phyloP scores from a whole-genome alignment of 1,140 invertebrate species.

The Ostrea denselamellosa region DNA sequence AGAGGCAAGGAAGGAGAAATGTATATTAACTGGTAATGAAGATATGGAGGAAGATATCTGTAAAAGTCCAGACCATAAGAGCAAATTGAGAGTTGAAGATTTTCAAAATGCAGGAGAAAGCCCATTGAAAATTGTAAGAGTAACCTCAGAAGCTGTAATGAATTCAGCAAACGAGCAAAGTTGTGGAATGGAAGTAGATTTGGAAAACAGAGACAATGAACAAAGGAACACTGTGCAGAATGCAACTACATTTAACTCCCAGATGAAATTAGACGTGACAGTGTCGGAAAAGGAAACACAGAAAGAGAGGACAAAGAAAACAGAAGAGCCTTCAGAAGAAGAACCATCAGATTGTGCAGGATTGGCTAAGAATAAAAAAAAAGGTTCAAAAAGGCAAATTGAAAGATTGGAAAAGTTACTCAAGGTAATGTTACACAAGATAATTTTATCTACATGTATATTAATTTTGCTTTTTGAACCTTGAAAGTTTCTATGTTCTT shows the following conservation, averaged over 20 bases:
- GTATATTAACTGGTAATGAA: not conserved
- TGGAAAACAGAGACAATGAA: not conserved
- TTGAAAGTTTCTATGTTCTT: too few relatives aligned
- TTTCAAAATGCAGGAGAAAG: not conserved
- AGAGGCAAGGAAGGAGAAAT: not conserved
- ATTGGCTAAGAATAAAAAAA: slow-evolving; percentile 45
- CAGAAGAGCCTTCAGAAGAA: not conserved
- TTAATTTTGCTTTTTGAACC: too few relatives aligned
- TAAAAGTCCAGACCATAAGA: not conserved
- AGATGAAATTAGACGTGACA: not conserved
- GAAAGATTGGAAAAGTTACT: slow-evolving; percentile 65
- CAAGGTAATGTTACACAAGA: slow-evolving; percentile 57
- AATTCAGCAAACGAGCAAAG: not conserved
- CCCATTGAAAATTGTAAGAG: not conserved
- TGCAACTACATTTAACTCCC: not conserved
- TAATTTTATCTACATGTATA: too few relatives aligned
- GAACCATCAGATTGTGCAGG: not conserved
- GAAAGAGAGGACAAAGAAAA: not conserved
- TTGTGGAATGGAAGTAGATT: not conserved
- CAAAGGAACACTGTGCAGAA: not conserved
- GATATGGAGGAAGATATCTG: not conserved
- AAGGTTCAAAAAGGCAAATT: slow-evolving; percentile 61
- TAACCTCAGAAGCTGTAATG: not conserved
- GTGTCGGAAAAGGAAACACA: not conserved
- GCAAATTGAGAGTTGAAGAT: not conserved